Evolutionary conservation across 2,888 invertebrate genomes (phyloP), one percentile per base, ranked within the genome.

Genomic region (Dyspetes luteomarginatus): DNA sequence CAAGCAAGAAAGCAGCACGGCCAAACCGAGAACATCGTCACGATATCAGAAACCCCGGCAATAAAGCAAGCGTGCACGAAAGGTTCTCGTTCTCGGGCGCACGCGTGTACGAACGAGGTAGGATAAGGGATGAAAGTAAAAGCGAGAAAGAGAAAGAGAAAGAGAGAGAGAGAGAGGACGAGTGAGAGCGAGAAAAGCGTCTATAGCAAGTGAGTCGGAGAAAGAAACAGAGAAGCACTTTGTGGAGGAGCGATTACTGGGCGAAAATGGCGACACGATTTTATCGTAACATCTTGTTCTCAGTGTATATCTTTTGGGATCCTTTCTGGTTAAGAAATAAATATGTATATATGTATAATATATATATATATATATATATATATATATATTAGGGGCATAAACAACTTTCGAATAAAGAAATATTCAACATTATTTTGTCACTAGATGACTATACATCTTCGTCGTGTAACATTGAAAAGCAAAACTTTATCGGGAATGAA

Each of bases 31-130:
- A 77, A 73, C 81, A 83, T 86, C 85, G 87, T 87, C 86, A 86
- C 88, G 88, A 89, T 90, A 90, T 90, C 89, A 90, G 89, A 89
- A 89, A 87, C 85, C 86, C 85, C 82, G 82, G 88, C 89, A 88
- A 90, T 90, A 90, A 90, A 91, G 87, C 88, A 90, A 90, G 85
- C 87, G 83, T 80, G 78, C 81, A 60, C 65, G 60, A 72, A 73
- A 62, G 72, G 52, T 67, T 28, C 19, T 62, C 72, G 76, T 30
- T 55, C 55, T 62, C 36, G 55, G 28, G 72, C 78, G 65, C 65
- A 52, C 64, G 77, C 69, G 69, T 72, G 43, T 50, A 41, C 48
- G 56, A 68, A 62, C 48, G 43, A 72, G 62, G 17, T 48, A 74
- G 45, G 55, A 81, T 65, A 72, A 74, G 81, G 73, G 65, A 72